phyloP scores from a whole-genome alignment of 1,140 invertebrate genomes.

The Micrasema longulum region DNA sequence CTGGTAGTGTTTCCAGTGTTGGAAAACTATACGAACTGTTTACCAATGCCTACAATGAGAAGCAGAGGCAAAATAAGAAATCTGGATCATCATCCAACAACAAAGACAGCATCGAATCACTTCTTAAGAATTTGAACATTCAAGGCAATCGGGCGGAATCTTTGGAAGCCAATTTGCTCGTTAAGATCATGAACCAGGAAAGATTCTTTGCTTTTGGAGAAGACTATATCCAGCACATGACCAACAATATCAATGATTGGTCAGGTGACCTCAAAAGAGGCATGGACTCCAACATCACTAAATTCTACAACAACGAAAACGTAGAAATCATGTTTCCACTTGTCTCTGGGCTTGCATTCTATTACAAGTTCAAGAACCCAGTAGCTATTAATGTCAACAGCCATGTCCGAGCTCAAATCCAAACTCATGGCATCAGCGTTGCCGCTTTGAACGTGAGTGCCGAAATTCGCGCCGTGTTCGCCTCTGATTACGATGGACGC shows the following conservation, averaged over 20 bases:
- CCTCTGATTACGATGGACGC: conserved; percentile 68
- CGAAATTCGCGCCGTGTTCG: conserved; percentile 64
- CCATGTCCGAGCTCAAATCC: conserved; percentile 57
- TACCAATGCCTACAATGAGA: conserved; percentile 55
- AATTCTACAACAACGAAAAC: conserved; percentile 67
- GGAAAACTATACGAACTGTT: conserved; percentile 64
- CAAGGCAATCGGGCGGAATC: conserved; percentile 65
- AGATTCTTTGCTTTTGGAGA: conserved; percentile 71
- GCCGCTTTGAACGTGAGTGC: conserved; percentile 58
- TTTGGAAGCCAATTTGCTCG: conserved; percentile 69
- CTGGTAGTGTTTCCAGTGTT: conserved; percentile 66
- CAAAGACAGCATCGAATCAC: conserved; percentile 63
- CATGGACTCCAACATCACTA: conserved; percentile 68
- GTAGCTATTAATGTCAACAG: conserved; percentile 64
- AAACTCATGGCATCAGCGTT: conserved; percentile 51
- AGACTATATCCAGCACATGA: conserved; percentile 65
- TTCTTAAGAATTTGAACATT: conserved; percentile 71
- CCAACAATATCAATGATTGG: conserved; percentile 58
- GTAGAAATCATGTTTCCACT: conserved; percentile 73
- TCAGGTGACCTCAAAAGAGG: conserved; percentile 61
- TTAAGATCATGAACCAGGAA: conserved; percentile 61
- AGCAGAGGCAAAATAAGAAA: neutral
- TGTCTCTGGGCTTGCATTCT: conserved; percentile 75
- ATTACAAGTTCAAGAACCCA: conserved; percentile 70
- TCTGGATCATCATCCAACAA: conserved; percentile 9